Evolutionary conservation across 2,888 invertebrate species (phyloP).

Genomic region (Synergus japonicus): DNA sequence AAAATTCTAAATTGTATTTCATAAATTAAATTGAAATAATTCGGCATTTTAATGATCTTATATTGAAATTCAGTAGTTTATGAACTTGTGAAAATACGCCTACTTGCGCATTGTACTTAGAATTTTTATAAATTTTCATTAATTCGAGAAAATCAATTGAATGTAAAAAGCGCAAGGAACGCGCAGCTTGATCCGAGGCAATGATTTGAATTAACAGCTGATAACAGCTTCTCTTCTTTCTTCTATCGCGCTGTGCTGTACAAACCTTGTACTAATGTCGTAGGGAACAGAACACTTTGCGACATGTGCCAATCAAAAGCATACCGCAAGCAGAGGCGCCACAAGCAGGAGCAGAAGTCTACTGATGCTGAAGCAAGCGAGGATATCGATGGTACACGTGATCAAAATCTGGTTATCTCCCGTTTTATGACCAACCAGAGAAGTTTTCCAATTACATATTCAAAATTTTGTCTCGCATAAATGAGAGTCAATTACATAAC

Average conservation of each 20-base stretch:
- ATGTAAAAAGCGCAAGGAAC: slow-evolving; percentile 18
- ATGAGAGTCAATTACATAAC: not conserved
- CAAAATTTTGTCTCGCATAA: not conserved
- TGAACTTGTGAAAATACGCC: not conserved
- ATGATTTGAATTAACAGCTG: slow-evolving; percentile 7
- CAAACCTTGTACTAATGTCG: slow-evolving; percentile 70
- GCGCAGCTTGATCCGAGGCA: slow-evolving; percentile 11
- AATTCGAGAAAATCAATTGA: not conserved
- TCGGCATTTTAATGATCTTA: not conserved
- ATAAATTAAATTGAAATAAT: not conserved
- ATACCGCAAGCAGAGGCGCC: slow-evolving; percentile 82
- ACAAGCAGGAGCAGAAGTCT: slow-evolving; percentile 81
- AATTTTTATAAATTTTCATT: not conserved
- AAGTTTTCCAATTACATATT: slow-evolving; percentile 19
- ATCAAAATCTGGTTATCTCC: slow-evolving; percentile 43
- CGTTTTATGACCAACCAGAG: slow-evolving; percentile 22
- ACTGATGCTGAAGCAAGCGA: slow-evolving; percentile 73
- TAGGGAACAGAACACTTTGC: slow-evolving; percentile 95
- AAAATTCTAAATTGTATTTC: not conserved
- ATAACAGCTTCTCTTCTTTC: slow-evolving; percentile 20
- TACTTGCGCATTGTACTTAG: not conserved
- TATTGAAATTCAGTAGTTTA: not conserved
- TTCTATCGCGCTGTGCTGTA: slow-evolving; percentile 55
- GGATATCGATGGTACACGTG: slow-evolving; percentile 78
- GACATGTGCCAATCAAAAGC: slow-evolving; percentile 90